A percentile compares a stretch with the other conserved stretches of the same genome.
These are phyloP conservation scores for Anoncus sp. DNA, from an alignment of 2,888 invertebrate genomes.

Conservation along the genomic window DNA sequence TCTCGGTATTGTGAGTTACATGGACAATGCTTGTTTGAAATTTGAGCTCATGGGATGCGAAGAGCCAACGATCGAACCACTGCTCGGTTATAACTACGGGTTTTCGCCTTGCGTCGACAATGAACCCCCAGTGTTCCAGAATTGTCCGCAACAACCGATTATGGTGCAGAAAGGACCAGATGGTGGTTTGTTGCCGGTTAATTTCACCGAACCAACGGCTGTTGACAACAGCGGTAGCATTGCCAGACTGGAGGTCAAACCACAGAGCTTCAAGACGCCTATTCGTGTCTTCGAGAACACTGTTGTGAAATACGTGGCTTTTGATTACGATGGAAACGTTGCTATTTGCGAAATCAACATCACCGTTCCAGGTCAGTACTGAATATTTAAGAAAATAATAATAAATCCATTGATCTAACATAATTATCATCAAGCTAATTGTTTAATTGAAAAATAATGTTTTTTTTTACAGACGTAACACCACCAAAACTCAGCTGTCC, in stretches of 20 bases:
- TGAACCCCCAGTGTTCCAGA: constrained; percentile 98
- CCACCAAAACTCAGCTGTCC: constrained; percentile 96
- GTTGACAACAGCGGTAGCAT: constrained; percentile 98
- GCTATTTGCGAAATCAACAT: constrained; percentile 99
- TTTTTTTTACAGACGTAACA: constrained; percentile 88
- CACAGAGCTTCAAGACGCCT: constrained; percentile 95
- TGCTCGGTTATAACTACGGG: constrained; percentile 96
- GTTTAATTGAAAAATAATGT: neutral
- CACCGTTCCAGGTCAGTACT: constrained; percentile 89
- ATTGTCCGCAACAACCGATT: constrained; percentile 97
- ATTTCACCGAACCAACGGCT: constrained; percentile 97
- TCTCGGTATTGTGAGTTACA: constrained; percentile 97
- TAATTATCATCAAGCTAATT: neutral
- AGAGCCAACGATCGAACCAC: constrained; percentile 91
- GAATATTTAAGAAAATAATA: neutral
- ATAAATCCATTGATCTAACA: neutral
- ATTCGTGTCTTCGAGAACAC: constrained; percentile 95
- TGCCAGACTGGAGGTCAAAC: constrained; percentile 96
- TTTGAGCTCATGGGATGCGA: constrained; percentile 99
- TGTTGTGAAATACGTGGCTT: constrained; percentile 97
- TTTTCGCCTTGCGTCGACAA: constrained; percentile 98
- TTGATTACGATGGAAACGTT: constrained; percentile 98
- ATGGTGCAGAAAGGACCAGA: constrained; percentile 94
- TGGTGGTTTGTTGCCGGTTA: constrained; percentile 95
- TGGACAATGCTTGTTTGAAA: constrained; percentile 98